Base-by-base conservation (phyloP, 2,113 vertebrate genomes). In the Tyrannus savana region DNA sequence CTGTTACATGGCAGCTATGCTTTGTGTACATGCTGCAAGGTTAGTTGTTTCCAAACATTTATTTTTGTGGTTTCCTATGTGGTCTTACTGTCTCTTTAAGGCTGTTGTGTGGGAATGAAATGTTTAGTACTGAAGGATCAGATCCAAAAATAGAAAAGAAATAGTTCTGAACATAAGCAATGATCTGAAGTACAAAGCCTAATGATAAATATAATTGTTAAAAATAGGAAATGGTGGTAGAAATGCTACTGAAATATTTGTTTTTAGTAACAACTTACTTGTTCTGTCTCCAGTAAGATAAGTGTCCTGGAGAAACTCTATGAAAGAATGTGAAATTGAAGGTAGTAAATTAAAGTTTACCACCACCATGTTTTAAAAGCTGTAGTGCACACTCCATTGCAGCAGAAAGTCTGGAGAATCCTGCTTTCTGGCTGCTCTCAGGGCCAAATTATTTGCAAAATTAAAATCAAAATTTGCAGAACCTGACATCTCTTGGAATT, bases 61-160 rank as follows among this genome's bases (percentile, higher is more conserved):
- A 47, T 47, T 49, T 85, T 90, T 85, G 5, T 73, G 9, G 35
- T 77, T 89, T 84, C 35, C 76, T 77, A 1, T 44, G 60, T 33
- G 5, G 35, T 62, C 60, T 72, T 75, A 72, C 85, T 90, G 85
- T 80, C 83, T 92, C 93, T 96, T 95, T 96, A 96, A 94, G 90
- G 44, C 64, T 44, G 67, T 82, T 88, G 56, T 96, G 90, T 96
- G 95, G 95, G 93, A 97, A 96, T 94, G 83, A 93, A 92, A 96
- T 64, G 69, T 88, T 96, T 92, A 64, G 76, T 92, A 53, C 59
- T 81, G 86, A 90, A 93, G 79, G 83, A 96, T 90, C 64, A 69
- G 56, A 72, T 89, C 96, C 80, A 93, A 94, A 97, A 97, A 96
- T 96, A 96, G 95, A 92, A 84, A 94, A 91, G 46, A 90, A 96